Evolutionary conservation across 1,140 invertebrate species (phyloP).

Genomic region (Drosophila serrata): DNA sequence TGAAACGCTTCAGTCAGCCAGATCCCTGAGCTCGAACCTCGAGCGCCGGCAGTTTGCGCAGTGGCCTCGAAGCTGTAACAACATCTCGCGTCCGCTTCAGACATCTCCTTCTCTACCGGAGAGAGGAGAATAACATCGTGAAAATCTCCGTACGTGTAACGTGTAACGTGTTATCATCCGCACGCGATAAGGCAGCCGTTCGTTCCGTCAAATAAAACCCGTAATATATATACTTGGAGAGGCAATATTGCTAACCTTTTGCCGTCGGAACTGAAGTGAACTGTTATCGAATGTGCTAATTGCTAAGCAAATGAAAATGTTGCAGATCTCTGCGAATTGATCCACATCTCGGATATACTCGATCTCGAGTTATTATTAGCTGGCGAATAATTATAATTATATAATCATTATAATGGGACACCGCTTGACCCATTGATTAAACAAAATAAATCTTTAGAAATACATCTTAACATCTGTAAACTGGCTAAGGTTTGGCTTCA

Average conservation of each 20-base stretch:
- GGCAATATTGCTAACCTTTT: conserved; percentile 9
- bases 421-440: conserved; percentile 56
- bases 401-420: conserved; percentile 46
- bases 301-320: conserved; percentile 50
- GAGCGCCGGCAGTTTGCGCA: conserved; percentile 75
- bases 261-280: conserved; percentile 53
- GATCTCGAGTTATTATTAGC: conserved; percentile 35
- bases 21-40: conserved; percentile 55
- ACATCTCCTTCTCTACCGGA: conserved; percentile 3
- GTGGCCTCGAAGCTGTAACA: conserved; percentile 81
- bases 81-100: conserved; percentile 63
- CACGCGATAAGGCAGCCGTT: neutral
- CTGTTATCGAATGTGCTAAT: conserved; percentile 65
- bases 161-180: conserved; percentile 22
- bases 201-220: neutral
- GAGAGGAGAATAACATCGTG: conserved; percentile 22
- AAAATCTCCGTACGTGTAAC: conserved; percentile 34
- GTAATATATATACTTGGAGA: neutral
- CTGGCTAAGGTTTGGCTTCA: conserved; percentile 34
- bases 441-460: neutral
- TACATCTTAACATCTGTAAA: neutral
- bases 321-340: conserved; percentile 50
- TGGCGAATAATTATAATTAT: conserved; percentile 22
- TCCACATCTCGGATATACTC: conserved; percentile 38
- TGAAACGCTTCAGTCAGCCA: conserved; percentile 52